phyloP scores from a whole-genome alignment of 2,113 vertebrate genomes.

The Heteronetta atricapilla region DNA sequence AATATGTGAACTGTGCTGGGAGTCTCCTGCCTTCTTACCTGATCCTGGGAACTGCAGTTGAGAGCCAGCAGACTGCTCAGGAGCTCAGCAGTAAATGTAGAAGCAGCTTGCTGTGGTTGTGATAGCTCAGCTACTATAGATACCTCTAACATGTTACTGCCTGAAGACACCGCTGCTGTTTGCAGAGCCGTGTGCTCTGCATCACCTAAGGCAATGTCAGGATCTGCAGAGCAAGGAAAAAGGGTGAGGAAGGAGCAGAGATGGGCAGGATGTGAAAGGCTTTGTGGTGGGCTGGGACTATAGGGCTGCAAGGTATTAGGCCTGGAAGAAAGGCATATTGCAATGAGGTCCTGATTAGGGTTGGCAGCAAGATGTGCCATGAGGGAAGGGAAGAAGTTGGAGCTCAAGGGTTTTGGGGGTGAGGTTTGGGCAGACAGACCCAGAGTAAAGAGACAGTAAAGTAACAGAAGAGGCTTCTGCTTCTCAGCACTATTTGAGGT shows the following conservation, averaged over 20 bases:
- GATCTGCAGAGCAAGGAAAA: not conserved
- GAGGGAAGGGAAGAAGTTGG: not conserved
- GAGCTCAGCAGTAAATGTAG: not conserved
- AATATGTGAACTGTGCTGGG: not conserved
- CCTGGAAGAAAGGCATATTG: not conserved
- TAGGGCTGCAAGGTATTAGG: not conserved
- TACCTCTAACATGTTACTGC: not conserved
- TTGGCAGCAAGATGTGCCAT: not conserved
- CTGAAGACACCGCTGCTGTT: not conserved
- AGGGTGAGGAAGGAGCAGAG: not conserved
- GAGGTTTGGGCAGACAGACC: not conserved
- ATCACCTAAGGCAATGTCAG: fast-evolving
- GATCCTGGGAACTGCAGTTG: fast-evolving
- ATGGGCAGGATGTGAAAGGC: not conserved
- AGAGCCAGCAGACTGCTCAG: not conserved
- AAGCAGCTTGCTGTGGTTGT: not conserved
- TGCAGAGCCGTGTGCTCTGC: not conserved
- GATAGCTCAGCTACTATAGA: not conserved
- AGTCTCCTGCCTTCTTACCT: not conserved
- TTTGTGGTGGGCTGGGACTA: not conserved
- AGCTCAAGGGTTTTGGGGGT: not conserved
- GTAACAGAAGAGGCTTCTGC: not conserved
- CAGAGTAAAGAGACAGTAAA: not conserved
- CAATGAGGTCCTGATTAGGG: not conserved
- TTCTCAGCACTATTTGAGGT: not conserved